Evolutionary conservation across 2,888 invertebrate species (phyloP), one percentile per base, ranked within the genome.

Genomic region (Platyscelio sp.): DNA sequence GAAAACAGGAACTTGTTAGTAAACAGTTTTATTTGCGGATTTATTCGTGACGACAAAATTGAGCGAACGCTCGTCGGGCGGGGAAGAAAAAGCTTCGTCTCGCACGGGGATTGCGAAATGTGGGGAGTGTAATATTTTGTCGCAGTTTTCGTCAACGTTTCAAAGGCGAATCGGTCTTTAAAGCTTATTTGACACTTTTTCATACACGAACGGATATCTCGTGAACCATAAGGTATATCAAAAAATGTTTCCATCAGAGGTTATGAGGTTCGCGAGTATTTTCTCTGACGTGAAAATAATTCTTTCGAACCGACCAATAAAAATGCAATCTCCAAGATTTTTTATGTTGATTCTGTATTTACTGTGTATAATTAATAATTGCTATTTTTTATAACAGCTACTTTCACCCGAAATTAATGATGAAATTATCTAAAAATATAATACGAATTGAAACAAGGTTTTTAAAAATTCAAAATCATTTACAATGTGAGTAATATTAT

Each of bases 151-250:
- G 75, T 49, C 68, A 76, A 70, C 76, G 72, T 72, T 83, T 58
- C 63, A 70, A 29, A 79, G 76, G 71, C 54, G 67, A 72, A 56
- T 65, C 67, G 70, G 76, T 58, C 84, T 80, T 84, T 76, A 77
- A 84, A 84, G 84, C 76, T 84, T 80, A 80, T 84, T 84, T 77
- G 83, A 75, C 79, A 79, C 83, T 83, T 83, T n/a, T n/a, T 83
- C 79, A 83, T 83, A 83, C 83, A 83, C 79, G 83, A 83, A 63
- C 76, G 83, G 54, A 79, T 79, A 63, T 71, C 83, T 71, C 79
- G 83, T 83, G 83, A 75, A 79, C 83, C 83, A 83, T 83, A 78
- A 83, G 75, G 79, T 79, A 79, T 83, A 79, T 79, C 79, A 83
- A 79, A 83, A 83, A 83, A 83, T 79, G 75, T 83, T 79, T 74